Evolutionary conservation across 2,888 invertebrate genomes (phyloP).

Genomic region (Allacma fusca): DNA sequence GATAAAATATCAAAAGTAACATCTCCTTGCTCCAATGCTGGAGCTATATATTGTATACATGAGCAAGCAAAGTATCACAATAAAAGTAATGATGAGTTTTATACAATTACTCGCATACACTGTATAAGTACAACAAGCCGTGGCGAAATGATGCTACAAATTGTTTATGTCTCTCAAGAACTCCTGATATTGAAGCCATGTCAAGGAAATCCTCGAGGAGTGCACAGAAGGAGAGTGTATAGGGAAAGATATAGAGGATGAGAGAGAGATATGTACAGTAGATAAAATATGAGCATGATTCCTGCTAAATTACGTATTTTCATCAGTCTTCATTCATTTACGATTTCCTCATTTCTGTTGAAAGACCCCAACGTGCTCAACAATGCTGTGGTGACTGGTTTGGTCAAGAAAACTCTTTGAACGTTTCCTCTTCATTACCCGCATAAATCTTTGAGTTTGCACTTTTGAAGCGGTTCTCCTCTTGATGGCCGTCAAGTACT

Average conservation of each 20-base stretch:
- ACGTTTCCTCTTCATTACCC: constrained; percentile 27
- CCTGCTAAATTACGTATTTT: constrained; percentile 4
- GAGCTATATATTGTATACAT: too few relatives aligned
- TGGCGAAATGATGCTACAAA: neutral
- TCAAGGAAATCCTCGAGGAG: neutral
- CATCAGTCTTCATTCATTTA: constrained; percentile 12
- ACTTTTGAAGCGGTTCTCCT: neutral
- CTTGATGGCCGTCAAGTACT: too few relatives aligned
- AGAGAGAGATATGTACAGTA: constrained; percentile 13
- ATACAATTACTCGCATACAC: too few relatives aligned
- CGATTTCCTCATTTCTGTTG: constrained; percentile 11
- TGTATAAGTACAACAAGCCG: too few relatives aligned
- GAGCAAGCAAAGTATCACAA: too few relatives aligned
- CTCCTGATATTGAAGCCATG: neutral
- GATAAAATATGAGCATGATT: neutral
- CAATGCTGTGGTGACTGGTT: constrained; percentile 1
- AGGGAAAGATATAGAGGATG: neutral
- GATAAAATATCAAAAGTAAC: too few relatives aligned
- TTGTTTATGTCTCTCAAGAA: neutral
- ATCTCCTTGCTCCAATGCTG: too few relatives aligned
- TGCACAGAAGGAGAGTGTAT: neutral
- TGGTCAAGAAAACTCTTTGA: neutral
- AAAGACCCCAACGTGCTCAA: neutral
- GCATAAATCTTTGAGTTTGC: constrained; percentile 9
- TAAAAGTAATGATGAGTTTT: too few relatives aligned